These are phyloP conservation scores for Grapholita molesta DNA, from an alignment of 1,140 invertebrate genomes.

Conservation along the genomic window DNA sequence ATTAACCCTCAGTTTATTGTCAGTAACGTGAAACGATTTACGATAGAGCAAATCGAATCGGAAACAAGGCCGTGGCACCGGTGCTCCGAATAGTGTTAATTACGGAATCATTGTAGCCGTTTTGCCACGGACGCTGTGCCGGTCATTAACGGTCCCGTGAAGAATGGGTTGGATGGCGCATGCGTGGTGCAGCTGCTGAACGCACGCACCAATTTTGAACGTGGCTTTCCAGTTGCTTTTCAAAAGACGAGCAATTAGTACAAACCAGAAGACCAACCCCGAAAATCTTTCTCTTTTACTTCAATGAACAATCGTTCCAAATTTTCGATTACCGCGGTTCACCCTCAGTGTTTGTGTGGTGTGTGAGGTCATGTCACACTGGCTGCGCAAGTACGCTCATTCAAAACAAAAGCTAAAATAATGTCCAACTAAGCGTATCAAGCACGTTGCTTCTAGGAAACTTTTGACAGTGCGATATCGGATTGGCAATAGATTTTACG, in stretches of 20 bases:
- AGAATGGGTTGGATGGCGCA: conserved; percentile 43
- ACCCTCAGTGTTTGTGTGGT: no score
- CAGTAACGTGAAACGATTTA: conserved; percentile 62
- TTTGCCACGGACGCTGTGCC: conserved; percentile 43
- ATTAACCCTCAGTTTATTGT: conserved; percentile 51
- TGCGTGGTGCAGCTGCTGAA: conserved; percentile 43
- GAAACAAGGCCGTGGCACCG: conserved; percentile 62
- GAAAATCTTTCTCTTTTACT: no score
- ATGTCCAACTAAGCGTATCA: neutral
- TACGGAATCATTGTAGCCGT: conserved; percentile 49
- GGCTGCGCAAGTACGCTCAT: neutral
- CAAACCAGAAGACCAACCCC: neutral
- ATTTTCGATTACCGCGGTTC: no score
- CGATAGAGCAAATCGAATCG: conserved; percentile 59
- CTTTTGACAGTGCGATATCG: neutral
- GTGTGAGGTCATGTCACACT: neutral
- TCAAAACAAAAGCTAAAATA: neutral
- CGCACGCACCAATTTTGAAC: conserved; percentile 21
- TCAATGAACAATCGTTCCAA: no score
- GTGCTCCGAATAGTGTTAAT: conserved; percentile 59
- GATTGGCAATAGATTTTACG: neutral
- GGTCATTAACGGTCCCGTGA: conserved; percentile 46
- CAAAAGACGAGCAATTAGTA: neutral
- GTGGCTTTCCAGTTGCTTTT: neutral
- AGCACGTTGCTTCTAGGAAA: neutral